Evolutionary conservation across 2,888 invertebrate species (phyloP), one percentile per base, ranked within the genome.

Genomic region (Yponomeuta cagnagella): DNA sequence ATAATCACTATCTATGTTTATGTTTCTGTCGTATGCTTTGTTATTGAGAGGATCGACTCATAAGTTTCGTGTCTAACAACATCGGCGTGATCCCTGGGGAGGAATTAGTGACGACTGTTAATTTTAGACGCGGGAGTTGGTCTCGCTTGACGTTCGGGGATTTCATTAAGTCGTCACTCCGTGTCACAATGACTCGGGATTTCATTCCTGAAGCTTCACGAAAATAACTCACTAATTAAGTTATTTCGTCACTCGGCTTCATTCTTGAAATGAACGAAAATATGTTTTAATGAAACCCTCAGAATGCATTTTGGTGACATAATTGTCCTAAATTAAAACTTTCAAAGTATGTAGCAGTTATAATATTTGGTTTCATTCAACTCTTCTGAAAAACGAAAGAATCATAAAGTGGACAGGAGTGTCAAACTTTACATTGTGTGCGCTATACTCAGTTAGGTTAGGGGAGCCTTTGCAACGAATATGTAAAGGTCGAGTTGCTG

Each of bases 131-230:
- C 52, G 52, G 4, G 52, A 58, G 52, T 58, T 8, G 52, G 52
- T 15, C 52, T 58, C 52, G 52, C 52, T 58, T 15, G 15, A 15
- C 43, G 43, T 6, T 43, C 52, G 15, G 52, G 52, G 52, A 15
- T 58, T 58, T 58, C 52, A 58, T 58, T 58, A 58, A 58, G 52
- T 58, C 52, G 52, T 58, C 52, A 58, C 52, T 58, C 52, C 52
- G 15, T 15, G 52, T 58, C 52, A 43, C 43, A 8, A 43, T 43
- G 43, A 43, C 43, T 43, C 43, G 0, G 43, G 52, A 15, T 58
- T 58, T 12, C 52, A 15, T 15, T 58, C 15, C 52, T 15, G 52
- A 58, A 58, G 52, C 52, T 58, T 4, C 12, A 58, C 52, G 1
- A 58, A 58, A 58, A 58, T 58, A 58, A 58, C 4, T 15, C 12